Evolutionary conservation across 2,888 invertebrate genomes (phyloP), one percentile per base, ranked within the genome.

Genomic region (Agrochola macilenta): DNA sequence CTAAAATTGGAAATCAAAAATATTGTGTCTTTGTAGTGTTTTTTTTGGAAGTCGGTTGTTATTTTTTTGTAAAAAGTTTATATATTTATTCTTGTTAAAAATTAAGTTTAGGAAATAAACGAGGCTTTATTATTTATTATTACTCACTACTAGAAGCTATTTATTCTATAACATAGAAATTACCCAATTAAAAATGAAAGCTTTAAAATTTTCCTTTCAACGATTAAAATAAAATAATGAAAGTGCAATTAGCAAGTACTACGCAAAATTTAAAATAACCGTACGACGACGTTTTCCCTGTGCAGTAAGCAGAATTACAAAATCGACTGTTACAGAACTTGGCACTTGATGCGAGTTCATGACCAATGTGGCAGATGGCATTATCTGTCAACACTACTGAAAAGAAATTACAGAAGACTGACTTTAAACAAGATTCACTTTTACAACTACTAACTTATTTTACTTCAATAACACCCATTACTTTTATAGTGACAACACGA

Each of bases 311-410:
- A 85, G 85, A 84, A 84, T 57, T 82, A 77, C 69, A 75, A 72
- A 83, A 77, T 85, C 54, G 66, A 57, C 52, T 54, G 72, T 77
- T 14, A 72, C 77, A 60, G 61, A 73, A 82, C 69, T 83, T 83
- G 83, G 85, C 82, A 85, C 72, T 70, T 60, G 49, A 66, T 3
- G 57, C 14, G 46, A 75, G 83, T 82, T 85, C 85, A 83, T 63
- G 85, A 82, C 68, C 76, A 81, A 63, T 66, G 74, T 60, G 61
- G 54, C 63, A 64, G 72, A 74, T 74, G 70, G 30, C 60, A 52
- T 26, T 83, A 74, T 69, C 74, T 60, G 64, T 72, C 68, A 73
- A 69, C 65, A 17, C 58, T 0, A 35, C 8, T 12, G 1, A 79
- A 12, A 54, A 39, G 2, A 70, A 39, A 7, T 2, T 35, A 20